phyloP scores from a whole-genome alignment of 1,140 invertebrate genomes.

The Apis laboriosa region DNA sequence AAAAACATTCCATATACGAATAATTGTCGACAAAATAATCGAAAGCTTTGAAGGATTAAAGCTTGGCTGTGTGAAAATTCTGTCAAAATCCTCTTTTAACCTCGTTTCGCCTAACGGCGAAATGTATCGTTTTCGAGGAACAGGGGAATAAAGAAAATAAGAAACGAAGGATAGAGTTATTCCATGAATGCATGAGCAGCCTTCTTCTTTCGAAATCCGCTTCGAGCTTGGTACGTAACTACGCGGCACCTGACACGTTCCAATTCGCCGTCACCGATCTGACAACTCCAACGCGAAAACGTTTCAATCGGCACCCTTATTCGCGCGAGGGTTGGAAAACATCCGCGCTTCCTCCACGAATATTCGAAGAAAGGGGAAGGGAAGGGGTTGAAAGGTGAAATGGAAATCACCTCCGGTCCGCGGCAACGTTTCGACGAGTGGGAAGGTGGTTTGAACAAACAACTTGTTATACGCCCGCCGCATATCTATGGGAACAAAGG shows the following conservation, averaged over 20 bases:
- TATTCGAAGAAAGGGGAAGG: constrained; percentile 14
- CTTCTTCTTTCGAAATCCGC: background rate
- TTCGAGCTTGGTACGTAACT: background rate
- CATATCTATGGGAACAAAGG: constrained; percentile 45
- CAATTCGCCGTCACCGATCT: constrained; percentile 56
- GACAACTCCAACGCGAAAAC: constrained; percentile 57
- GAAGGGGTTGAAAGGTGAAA: constrained; percentile 13
- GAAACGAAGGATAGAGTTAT: background rate
- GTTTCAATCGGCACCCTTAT: constrained; percentile 39
- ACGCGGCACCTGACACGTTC: constrained; percentile 62
- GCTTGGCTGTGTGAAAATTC: background rate
- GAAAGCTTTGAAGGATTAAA: too few species aligned
- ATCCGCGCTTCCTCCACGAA: background rate
- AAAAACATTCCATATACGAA: background rate
- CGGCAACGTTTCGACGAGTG: background rate
- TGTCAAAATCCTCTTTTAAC: background rate
- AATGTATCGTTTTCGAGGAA: background rate
- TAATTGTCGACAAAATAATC: background rate
- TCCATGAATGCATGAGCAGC: background rate
- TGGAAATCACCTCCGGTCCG: constrained; percentile 30
- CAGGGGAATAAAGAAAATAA: background rate
- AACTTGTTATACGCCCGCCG: constrained; percentile 49
- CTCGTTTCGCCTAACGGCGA: background rate
- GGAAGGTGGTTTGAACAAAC: constrained; percentile 28
- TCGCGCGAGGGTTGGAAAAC: background rate